Evolutionary conservation across 2,797 vertebrate genomes (phyloP).

Genomic region (Xiphophorus birchmanni): DNA sequence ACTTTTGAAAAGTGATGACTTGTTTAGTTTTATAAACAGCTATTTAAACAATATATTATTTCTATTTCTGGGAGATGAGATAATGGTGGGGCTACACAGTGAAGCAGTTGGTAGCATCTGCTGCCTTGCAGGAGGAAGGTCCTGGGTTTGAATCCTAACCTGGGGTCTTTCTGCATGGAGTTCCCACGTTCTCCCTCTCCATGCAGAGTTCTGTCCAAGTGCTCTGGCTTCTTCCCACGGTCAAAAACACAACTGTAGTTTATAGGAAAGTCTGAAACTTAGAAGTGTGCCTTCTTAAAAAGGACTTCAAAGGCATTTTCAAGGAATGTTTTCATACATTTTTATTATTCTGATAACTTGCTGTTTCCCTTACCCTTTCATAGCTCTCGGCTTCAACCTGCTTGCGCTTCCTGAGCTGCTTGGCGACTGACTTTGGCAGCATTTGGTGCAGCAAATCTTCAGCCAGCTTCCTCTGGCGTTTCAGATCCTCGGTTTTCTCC

Average conservation of each 20-base stretch:
- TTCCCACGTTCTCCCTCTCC: background rate
- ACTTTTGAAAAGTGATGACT: background rate
- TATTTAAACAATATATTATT: background rate
- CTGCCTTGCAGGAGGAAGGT: background rate
- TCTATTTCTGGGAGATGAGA: background rate
- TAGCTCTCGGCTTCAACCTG: conserved; percentile 91
- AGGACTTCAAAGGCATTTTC: background rate
- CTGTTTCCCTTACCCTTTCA: conserved; percentile 80
- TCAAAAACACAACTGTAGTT: background rate
- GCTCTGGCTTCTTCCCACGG: background rate
- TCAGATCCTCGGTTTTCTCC: conserved; percentile 84
- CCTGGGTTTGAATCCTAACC: background rate
- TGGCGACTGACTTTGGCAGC: conserved; percentile 90
- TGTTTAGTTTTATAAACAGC: background rate
- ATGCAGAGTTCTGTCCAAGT: background rate
- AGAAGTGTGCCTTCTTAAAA: background rate
- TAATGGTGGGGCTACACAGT: background rate
- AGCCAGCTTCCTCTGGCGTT: conserved; percentile 81
- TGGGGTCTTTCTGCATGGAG: background rate
- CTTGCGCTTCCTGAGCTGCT: conserved; percentile 84
- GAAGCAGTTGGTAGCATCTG: background rate
- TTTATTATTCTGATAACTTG: background rate
- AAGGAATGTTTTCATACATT: background rate
- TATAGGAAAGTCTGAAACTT: background rate
- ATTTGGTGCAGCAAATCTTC: conserved; percentile 92